phyloP scores from a whole-genome alignment of 2,113 vertebrate genomes.

The Etheostoma spectabile region DNA sequence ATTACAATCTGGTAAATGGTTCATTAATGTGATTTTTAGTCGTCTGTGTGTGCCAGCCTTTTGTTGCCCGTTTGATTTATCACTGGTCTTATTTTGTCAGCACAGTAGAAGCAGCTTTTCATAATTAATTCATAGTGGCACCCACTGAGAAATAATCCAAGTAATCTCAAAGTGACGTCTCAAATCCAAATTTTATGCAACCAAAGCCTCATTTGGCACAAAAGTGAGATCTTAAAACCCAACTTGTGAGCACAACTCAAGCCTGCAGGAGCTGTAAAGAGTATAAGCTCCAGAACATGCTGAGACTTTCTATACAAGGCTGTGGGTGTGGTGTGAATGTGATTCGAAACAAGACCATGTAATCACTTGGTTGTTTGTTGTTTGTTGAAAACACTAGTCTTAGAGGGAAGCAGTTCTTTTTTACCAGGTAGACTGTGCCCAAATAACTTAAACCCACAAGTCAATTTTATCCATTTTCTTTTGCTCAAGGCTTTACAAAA shows the following conservation, averaged over 20 bases:
- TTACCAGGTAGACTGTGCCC: conserved; percentile 5
- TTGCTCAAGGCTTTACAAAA: conserved; percentile 12
- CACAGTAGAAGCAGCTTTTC: conserved; percentile 13
- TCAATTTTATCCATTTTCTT: background rate
- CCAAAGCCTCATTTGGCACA: conserved; percentile 53
- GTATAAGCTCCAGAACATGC: conserved; percentile 47
- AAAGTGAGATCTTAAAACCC: conserved; percentile 8
- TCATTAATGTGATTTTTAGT: conserved; percentile 8
- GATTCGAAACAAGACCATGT: conserved; percentile 36
- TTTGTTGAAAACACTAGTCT: conserved; percentile 34
- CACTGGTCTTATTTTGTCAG: background rate
- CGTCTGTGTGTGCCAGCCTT: background rate
- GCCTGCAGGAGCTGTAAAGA: conserved; percentile 26
- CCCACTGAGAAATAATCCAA: conserved; percentile 23
- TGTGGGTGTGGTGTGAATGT: conserved; percentile 33
- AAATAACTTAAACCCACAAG: conserved; percentile 29
- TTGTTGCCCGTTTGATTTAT: background rate
- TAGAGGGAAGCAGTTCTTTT: conserved; percentile 9
- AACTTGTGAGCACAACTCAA: background rate
- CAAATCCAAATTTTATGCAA: conserved; percentile 26
- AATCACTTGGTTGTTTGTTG: conserved; percentile 31
- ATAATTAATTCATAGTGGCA: background rate
- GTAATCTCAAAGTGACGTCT: conserved; percentile 16
- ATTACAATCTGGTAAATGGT: conserved; percentile 1
- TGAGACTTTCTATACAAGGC: conserved; percentile 23